Conservation (phyloP, 2,113 vertebrate genomes). For the Channa argus region DNA sequence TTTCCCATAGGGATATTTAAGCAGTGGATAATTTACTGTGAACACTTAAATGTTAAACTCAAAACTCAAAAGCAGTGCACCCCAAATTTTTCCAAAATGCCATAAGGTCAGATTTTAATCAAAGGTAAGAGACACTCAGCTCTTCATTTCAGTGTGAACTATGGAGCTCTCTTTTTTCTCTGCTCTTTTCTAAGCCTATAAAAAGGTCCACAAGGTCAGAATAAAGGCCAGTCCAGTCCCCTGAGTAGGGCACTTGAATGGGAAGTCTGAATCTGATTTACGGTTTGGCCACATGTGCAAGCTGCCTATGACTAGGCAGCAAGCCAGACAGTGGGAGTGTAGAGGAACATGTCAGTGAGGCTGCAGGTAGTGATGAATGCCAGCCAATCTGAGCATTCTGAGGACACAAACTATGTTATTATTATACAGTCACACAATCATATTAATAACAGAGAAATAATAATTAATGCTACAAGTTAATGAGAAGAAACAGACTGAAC, state of each 20-base stretch:
- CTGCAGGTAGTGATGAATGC: slow-evolving; percentile 59
- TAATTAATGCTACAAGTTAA: background rate
- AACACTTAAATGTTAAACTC: slow-evolving; percentile 21
- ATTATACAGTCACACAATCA: slow-evolving; percentile 1
- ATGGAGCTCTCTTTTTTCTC: slow-evolving; percentile 52
- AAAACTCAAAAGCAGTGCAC: slow-evolving; percentile 13
- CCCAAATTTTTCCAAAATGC: slow-evolving; percentile 70
- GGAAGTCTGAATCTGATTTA: slow-evolving; percentile 82
- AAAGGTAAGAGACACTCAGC: slow-evolving; percentile 68
- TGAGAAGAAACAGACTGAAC: slow-evolving; percentile 1
- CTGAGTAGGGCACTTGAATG: slow-evolving; percentile 75
- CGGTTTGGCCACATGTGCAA: slow-evolving; percentile 76
- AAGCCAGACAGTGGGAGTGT: slow-evolving; percentile 52
- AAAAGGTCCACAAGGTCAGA: slow-evolving; percentile 77
- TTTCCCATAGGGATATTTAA: slow-evolving; percentile 41
- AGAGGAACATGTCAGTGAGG: slow-evolving; percentile 49
- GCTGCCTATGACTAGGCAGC: slow-evolving; percentile 73
- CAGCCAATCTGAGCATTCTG: slow-evolving; percentile 2
- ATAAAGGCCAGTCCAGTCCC: slow-evolving; percentile 76
- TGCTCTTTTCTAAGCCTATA: slow-evolving; percentile 75
- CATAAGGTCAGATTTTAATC: slow-evolving; percentile 75
- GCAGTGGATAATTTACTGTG: slow-evolving; percentile 47
- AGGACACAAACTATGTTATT: background rate
- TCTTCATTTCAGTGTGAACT: slow-evolving; percentile 69
- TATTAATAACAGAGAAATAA: slow-evolving; percentile 1